phyloP scores from a whole-genome alignment of 2,797 vertebrate genomes.

The Todus mexicanus region DNA sequence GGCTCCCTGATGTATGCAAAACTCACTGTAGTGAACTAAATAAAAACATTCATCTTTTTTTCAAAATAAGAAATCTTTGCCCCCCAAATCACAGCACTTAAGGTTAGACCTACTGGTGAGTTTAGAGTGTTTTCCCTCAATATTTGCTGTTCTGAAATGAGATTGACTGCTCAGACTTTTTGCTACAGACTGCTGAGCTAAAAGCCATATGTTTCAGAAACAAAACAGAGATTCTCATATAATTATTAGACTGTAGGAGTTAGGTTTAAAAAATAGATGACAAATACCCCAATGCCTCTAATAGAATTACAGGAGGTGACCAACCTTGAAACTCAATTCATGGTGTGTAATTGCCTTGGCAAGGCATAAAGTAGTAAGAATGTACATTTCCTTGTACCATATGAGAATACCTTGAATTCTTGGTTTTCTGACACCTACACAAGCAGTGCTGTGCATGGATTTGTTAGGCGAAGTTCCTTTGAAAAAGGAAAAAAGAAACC shows the following conservation, averaged over 20 bases:
- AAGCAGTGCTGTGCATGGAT: background rate
- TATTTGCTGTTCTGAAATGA: background rate
- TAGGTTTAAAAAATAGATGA: conserved; percentile 12
- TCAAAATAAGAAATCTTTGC: background rate
- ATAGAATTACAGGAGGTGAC: conserved; percentile 17
- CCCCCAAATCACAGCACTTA: fast-evolving
- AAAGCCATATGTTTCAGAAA: conserved; percentile 18
- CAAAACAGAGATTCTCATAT: background rate
- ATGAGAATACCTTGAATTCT: conserved; percentile 18
- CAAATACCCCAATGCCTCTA: background rate
- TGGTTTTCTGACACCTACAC: background rate
- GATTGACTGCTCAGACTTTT: conserved; percentile 7
- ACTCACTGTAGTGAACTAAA: background rate
- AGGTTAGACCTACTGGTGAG: background rate
- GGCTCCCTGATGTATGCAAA: background rate
- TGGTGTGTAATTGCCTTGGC: conserved; percentile 33
- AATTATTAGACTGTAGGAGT: background rate
- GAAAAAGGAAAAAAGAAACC: background rate
- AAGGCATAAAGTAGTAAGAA: conserved; percentile 25
- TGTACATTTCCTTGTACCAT: background rate
- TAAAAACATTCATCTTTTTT: background rate
- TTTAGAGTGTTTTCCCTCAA: background rate
- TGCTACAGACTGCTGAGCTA: background rate
- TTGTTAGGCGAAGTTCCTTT: conserved; percentile 2
- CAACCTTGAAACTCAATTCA: conserved; percentile 50